Base-by-base conservation (phyloP, 1,140 invertebrate genomes). In the Pachyrhynchus sulphureomaculatus region DNA sequence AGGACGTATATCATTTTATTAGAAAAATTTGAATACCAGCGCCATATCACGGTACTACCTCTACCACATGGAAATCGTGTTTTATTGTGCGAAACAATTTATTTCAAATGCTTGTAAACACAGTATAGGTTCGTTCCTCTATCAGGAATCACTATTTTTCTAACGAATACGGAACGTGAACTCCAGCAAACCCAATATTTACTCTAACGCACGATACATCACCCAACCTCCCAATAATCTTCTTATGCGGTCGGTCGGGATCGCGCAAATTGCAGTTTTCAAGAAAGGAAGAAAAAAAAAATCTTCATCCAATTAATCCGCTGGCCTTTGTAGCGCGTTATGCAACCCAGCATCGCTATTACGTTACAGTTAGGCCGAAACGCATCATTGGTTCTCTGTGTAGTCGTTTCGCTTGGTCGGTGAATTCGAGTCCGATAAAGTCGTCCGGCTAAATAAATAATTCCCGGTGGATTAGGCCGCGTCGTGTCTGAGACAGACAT, bases 121-220 rank as follows among this genome's bases (percentile, higher is more conserved):
- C 2, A 9, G 8, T 29, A 29, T 6, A 29, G 6, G 26, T 29
- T 9, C 26, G 12, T 29, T 29, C 26, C 42, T 45, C 18, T 23
- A 24, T 45, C 23, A 24, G 20, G 18, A 45, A 45, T 45, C 42
- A 45, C 42, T 45, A 10, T 21, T 21, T 23, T 23, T 21, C 13
- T 21, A 23, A 20, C 42, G 18, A 13, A 20, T 18, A 45, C 42
- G 21, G 42, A 18, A 20, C 13, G 47, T 29, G 26, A 29, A 29
- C 26, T 29, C 26, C 26, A 6, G 6, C 47, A 49, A 49, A 49
- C 47, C 47, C 18, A 49, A 49, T 49, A 49, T 49, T 49, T 49
- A 33, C 47, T 49, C 47, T 49, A 49, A 49, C 47, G 47, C 47
- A 49, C 47, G 47, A 49, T 49, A 49, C 24, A 49, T 49, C 47